Percentiles rank a stretch among this genome's conserved stretches.
These are phyloP conservation scores for Rhineura floridana DNA, from an alignment of 2,113 vertebrate genomes.

Conservation along the genomic window DNA sequence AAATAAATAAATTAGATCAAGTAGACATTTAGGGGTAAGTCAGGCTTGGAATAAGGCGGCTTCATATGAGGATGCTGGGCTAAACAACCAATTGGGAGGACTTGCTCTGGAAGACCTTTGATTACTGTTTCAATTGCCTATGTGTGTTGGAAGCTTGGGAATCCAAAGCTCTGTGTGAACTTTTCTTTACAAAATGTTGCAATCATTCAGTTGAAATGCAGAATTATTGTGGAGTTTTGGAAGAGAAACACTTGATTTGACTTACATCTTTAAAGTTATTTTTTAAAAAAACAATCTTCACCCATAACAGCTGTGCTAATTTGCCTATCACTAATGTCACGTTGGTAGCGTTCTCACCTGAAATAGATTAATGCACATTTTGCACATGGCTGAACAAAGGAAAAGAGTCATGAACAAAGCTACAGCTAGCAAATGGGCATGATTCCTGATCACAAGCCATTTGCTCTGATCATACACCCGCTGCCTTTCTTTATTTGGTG, in stretches of 20 bases:
- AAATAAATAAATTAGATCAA: no score
- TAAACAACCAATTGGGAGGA: background rate
- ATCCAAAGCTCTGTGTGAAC: background rate
- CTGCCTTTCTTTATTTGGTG: background rate
- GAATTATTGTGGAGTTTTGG: conserved; percentile 39
- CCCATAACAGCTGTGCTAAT: background rate
- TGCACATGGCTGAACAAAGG: background rate
- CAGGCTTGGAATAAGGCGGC: background rate
- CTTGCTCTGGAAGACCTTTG: no score
- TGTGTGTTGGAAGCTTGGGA: background rate
- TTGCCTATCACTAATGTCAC: background rate
- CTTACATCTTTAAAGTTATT: conserved; percentile 7
- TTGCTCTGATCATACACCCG: background rate
- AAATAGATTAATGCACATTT: background rate
- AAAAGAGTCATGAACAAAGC: background rate
- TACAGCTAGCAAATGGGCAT: background rate
- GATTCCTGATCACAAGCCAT: background rate
- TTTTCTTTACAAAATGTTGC: conserved; percentile 24
- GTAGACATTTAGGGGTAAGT: conserved; percentile 7
- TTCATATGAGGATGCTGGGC: background rate
- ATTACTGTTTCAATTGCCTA: background rate
- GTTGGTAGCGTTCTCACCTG: background rate
- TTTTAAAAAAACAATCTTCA: background rate
- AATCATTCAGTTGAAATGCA: conserved; percentile 36
- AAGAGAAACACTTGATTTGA: conserved; percentile 21